Percentiles rank a stretch among this genome's conserved stretches.
These are phyloP conservation scores for Sitobion miscanthi DNA, from an alignment of 1,140 invertebrate species.

Conservation along the genomic window DNA sequence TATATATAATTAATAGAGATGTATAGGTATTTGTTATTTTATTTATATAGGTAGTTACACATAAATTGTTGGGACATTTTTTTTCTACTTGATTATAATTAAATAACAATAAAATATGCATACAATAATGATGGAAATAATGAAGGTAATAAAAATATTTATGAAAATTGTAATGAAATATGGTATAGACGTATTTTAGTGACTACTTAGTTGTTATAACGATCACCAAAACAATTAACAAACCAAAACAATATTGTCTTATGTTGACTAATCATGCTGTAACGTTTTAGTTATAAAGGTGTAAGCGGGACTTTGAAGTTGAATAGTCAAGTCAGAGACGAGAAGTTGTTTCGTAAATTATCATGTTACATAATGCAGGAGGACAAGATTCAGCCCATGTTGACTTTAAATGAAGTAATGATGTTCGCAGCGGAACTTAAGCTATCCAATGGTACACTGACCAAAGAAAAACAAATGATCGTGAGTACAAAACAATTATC, in stretches of 20 bases:
- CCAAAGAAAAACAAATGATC: slow-evolving; percentile 64
- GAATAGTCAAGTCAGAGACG: slow-evolving; percentile 65
- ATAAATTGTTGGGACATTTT: not conserved
- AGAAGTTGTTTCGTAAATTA: slow-evolving; percentile 68
- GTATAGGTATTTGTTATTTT: not conserved
- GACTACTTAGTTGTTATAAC: not conserved
- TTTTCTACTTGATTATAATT: not conserved
- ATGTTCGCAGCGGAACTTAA: slow-evolving; percentile 70
- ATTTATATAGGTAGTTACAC: not conserved
- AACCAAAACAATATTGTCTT: not conserved
- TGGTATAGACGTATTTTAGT: not conserved
- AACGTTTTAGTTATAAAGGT: slow-evolving; percentile 60
- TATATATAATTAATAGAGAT: not conserved
- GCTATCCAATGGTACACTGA: slow-evolving; percentile 63
- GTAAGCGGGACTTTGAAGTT: slow-evolving; percentile 62
- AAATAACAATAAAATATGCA: not conserved
- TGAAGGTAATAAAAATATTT: too few relatives aligned
- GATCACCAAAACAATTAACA: too few relatives aligned
- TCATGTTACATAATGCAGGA: slow-evolving; percentile 73
- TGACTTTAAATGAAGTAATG: slow-evolving; percentile 69
- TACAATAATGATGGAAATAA: not conserved
- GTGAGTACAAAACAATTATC: slow-evolving; percentile 61
- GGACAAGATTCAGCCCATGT: slow-evolving; percentile 68
- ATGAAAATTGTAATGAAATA: not conserved
- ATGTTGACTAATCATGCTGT: not conserved